Evolutionary conservation across 2,113 vertebrate species (phyloP), one percentile per base, ranked within the genome.

Genomic region (Mormoops blainvillei): DNA sequence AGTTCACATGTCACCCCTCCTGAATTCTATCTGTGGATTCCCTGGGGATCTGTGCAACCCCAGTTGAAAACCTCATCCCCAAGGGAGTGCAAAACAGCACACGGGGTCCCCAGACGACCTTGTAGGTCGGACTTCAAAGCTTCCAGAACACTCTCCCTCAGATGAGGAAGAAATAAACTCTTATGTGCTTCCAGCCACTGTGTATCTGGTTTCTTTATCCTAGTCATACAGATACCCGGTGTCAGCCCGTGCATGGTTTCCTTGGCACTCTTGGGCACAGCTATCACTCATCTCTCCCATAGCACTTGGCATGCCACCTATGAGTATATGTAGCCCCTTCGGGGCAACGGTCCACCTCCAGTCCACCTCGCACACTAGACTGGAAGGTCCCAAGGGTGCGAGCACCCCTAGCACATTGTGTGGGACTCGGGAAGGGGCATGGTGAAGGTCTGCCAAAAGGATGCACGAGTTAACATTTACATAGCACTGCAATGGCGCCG

Each of bases 401-500:
- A 28, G 45, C 52, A 36, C 38, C 63, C 50, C 48, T 41, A 43
- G 41, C 3, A 36, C 33, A 15, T 24, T 1, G 14, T 36, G 22
- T 1, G 1, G 3, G 58, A 48, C 3, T 31, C 24, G 4, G 5
- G 52, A 63, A 45, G 48, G 65, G 22, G 19, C 1, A 0, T 11
- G 48, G 52, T 20, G 14, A 77, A 43, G 26, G n/a, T 22, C 0
- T 3, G 3, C 83, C 87, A 3, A 22, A 31, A 45, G 68, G 56
- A 76, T 0, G 3, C 4, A 61, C 0, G 4, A 28, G 65, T 31
- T 12, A 28, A 6, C 0, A 19, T 5, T 19, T 31, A 31, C 0
- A 0, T 3, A 0, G 71, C 48, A 4, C 70, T 20, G 10, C 33
- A 2, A 4, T 0, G 38, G 18, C 2, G 1, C 41, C 0, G 48